Evolutionary conservation across 2,797 vertebrate species (phyloP).

Genomic region (Phoxinus dragarum): DNA sequence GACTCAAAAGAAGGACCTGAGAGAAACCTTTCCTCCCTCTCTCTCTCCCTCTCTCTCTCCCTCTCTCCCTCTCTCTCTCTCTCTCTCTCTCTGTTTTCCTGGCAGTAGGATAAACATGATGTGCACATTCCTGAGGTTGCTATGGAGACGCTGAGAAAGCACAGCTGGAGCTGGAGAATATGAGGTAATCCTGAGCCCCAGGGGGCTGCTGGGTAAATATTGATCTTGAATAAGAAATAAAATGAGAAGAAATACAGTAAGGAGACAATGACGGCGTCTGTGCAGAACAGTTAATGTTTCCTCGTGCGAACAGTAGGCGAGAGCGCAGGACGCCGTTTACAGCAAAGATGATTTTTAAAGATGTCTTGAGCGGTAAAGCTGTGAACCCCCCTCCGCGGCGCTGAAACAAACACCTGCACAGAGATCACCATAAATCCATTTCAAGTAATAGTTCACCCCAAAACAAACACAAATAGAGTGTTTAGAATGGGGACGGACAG

Average conservation of each 20-base stretch:
- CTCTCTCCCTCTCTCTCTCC: constrained; percentile 56
- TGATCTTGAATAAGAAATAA: constrained; percentile 91
- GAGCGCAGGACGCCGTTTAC: not conserved
- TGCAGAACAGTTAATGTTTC: constrained; percentile 35
- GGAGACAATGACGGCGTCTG: constrained; percentile 67
- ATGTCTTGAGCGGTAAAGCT: not conserved
- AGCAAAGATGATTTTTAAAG: not conserved
- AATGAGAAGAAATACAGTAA: constrained; percentile 79
- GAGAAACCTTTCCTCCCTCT: constrained; percentile 11
- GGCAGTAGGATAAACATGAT: constrained; percentile 89
- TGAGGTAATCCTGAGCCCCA: constrained; percentile 92
- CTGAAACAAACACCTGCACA: constrained; percentile 13
- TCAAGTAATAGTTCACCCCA: not conserved
- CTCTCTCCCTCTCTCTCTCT: constrained; percentile 55
- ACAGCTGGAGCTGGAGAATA: constrained; percentile 92
- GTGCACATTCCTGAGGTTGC: constrained; percentile 90
- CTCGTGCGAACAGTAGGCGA: constrained; percentile 27
- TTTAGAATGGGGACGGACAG: not conserved
- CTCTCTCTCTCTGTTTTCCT: constrained; percentile 83
- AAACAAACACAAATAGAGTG: not conserved
- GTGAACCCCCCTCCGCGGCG: not conserved
- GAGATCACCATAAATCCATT: constrained; percentile 5
- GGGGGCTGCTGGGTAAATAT: constrained; percentile 95
- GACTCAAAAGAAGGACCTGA: not conserved
- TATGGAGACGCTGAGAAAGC: constrained; percentile 90